Conservation (phyloP, 1,140 invertebrate genomes). For the Sipha flava region DNA sequence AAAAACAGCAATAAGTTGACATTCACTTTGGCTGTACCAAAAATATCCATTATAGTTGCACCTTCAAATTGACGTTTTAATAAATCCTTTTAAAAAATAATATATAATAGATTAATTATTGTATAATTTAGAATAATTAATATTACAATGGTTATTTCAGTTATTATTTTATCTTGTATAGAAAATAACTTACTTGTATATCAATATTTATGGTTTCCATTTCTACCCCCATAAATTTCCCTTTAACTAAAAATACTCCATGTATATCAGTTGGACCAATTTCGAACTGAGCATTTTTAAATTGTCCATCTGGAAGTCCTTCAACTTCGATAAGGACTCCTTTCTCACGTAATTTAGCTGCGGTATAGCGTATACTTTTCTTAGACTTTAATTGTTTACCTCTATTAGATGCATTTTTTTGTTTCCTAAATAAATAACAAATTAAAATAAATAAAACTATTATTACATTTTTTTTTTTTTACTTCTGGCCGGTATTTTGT, state of each 20-base stretch:
- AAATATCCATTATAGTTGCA: constrained; percentile 67
- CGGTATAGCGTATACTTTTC: constrained; percentile 61
- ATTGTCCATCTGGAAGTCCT: constrained; percentile 55
- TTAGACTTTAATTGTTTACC: constrained; percentile 41
- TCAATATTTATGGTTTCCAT: constrained; percentile 69
- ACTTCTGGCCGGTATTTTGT: constrained; percentile 54
- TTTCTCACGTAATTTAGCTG: constrained; percentile 61
- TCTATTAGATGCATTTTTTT: neutral
- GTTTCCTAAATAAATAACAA: neutral
- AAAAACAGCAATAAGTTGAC: constrained; percentile 68
- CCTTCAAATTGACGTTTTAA: constrained; percentile 73
- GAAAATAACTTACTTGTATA: constrained; percentile 50
- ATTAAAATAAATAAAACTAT: neutral
- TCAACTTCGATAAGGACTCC: constrained; percentile 66
- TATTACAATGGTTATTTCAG: too few species aligned
- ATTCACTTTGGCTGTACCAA: constrained; percentile 68
- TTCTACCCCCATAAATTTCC: constrained; percentile 71
- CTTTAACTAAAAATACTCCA: constrained; percentile 62
- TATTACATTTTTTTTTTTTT: constrained; percentile 44
- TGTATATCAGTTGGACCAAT: constrained; percentile 59
- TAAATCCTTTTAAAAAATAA: constrained; percentile 52
- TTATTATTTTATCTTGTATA: too few species aligned
- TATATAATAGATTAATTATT: neutral
- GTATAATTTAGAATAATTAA: too few species aligned
- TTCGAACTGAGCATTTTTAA: constrained; percentile 72